Evolutionary conservation across 2,888 invertebrate species (phyloP).

Genomic region (Napeogenes sylphis): DNA sequence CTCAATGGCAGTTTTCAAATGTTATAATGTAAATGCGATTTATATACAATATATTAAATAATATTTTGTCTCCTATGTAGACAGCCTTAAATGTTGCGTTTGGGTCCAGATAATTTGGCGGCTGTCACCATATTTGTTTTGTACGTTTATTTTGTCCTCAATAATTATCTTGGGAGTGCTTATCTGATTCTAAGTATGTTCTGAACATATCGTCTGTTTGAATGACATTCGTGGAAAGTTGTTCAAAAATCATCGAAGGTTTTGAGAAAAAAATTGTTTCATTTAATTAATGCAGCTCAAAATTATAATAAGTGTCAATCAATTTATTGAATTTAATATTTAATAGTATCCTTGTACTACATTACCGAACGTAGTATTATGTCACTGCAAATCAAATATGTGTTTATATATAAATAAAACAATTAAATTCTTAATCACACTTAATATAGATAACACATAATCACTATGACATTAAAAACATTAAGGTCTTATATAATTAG

Average conservation of each 20-base stretch:
- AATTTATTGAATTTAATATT: no score
- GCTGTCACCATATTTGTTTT: constrained; percentile 17
- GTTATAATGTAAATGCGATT: no score
- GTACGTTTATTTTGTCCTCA: constrained; percentile 23
- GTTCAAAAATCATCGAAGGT: not conserved
- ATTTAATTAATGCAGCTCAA: no score
- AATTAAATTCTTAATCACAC: not conserved
- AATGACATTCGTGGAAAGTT: constrained; percentile 7
- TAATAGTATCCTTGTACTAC: no score
- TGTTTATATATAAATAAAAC: not conserved
- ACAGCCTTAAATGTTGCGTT: constrained; percentile 13
- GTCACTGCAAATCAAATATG: no score
- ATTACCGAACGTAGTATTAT: no score
- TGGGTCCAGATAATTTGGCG: constrained; percentile 19
- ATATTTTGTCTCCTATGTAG: constrained; percentile 1
- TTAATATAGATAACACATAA: not conserved
- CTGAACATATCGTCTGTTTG: not conserved
- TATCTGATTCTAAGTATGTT: constrained; percentile 14
- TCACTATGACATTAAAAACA: not conserved
- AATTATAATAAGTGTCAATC: no score
- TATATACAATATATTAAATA: not conserved
- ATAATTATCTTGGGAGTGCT: constrained; percentile 29
- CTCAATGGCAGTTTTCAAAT: no score
- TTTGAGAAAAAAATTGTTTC: no score
- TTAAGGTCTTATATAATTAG: not conserved